Evolutionary conservation across 1,140 invertebrate species (phyloP), one percentile per base, ranked within the genome.

Genomic region (Drosophila repleta): DNA sequence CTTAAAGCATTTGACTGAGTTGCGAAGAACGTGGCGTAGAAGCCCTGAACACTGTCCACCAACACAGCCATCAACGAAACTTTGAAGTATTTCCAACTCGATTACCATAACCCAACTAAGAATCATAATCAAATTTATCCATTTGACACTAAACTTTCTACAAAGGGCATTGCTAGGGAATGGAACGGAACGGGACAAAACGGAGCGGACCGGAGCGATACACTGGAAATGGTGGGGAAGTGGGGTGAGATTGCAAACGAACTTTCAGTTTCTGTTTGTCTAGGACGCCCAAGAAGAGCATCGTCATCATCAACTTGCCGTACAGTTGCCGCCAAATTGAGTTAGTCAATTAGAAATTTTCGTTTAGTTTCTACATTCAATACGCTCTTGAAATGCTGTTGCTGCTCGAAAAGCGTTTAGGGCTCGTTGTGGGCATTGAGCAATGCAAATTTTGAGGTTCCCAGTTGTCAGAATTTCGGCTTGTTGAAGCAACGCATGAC

Each of bases 51-150:
- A 43, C 15, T 7, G 17, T n/a, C n/a, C n/a, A n/a, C n/a, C n/a
- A 37, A 11, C 49, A 63, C 17, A 41, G 57, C 49, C 70, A 68
- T 53, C 52, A 62, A 41, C 62, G 60, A 76, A 79, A 88, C 76
- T 87, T 87, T 89, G 79, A 87, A 87, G 83, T 87, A 87, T 83
- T 87, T 83, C 60, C 65, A 87, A 87, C 83, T 87, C 83, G 75
- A 87, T 88, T 87, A 87, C 58, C 83, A 76, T 82, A 87, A 88
- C 83, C 79, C 72, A 76, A 88, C 83, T 87, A 70, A 75, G 83
- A 78, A 75, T 83, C 62, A 73, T 82, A 87, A 87, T 87, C 79
- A 76, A 87, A 87, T 87, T 87, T 88, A 63, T 52, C 75, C 79
- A 87, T 83, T 87, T 87, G 79, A 87, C 83, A 87, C 83, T 88